These are phyloP conservation scores for Nezara viridula DNA, from an alignment of 2,888 invertebrate genomes.

Conservation along the genomic window DNA sequence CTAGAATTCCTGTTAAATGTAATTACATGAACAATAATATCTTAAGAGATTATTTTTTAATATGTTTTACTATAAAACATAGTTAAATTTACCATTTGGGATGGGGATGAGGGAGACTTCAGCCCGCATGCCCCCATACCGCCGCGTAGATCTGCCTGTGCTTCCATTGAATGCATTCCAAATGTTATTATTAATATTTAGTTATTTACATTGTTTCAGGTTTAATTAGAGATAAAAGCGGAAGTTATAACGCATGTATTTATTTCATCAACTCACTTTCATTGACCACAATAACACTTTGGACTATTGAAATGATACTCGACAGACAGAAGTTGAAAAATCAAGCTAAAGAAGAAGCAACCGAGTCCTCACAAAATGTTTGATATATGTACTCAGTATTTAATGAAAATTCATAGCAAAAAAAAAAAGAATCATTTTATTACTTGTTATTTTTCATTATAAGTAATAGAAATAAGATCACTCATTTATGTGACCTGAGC, in stretches of 20 bases:
- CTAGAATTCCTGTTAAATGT: too few relatives aligned
- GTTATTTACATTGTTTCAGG: conserved; percentile 70
- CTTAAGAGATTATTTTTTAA: too few relatives aligned
- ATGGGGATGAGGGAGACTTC: too few relatives aligned
- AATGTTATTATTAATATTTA: background rate
- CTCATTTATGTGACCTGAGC: background rate
- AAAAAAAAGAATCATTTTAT: background rate
- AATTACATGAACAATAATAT: too few relatives aligned
- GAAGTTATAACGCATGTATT: conserved; percentile 75
- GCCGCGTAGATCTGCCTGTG: too few relatives aligned
- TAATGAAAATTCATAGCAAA: background rate
- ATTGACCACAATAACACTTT: conserved; percentile 73
- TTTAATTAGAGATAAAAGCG: conserved; percentile 74
- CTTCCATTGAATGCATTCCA: too few relatives aligned
- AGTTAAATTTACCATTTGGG: too few relatives aligned
- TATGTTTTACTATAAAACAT: too few relatives aligned
- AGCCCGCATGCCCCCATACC: too few relatives aligned
- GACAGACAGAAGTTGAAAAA: conserved; percentile 52
- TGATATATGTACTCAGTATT: background rate
- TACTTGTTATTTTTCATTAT: background rate
- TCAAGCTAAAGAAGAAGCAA: background rate
- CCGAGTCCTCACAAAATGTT: background rate
- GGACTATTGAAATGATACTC: conserved; percentile 69
- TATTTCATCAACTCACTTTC: conserved; percentile 76
- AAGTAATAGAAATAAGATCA: background rate